Conservation (phyloP, 2,113 vertebrate species). For the Reinhardtius hippoglossoides region DNA sequence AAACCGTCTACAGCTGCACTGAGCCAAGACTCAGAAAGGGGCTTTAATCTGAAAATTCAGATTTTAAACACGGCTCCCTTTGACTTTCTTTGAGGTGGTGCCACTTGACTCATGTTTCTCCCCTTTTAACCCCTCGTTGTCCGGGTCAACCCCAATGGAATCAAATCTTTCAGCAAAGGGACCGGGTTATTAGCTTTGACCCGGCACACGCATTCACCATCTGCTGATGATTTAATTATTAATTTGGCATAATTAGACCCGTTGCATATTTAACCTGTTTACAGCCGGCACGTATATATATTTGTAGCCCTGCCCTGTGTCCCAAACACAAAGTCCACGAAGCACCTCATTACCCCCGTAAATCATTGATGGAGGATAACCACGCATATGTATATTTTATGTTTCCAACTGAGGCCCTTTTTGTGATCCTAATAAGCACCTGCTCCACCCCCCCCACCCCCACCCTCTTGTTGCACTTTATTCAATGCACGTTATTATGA, state of each 20-base stretch:
- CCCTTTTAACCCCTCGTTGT: constrained; percentile 38
- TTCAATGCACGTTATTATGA: constrained; percentile 48
- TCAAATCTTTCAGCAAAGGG: constrained; percentile 46
- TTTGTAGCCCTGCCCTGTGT: constrained; percentile 44
- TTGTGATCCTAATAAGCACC: constrained; percentile 72
- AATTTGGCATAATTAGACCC: constrained; percentile 76
- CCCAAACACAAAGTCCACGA: constrained; percentile 62
- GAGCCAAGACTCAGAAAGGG: not conserved
- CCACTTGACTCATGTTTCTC: constrained; percentile 1
- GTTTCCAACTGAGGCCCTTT: constrained; percentile 70
- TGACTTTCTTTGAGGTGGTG: constrained; percentile 5
- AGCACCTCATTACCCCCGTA: constrained; percentile 66
- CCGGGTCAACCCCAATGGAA: constrained; percentile 54
- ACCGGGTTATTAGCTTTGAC: constrained; percentile 67
- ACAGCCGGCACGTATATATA: constrained; percentile 54
- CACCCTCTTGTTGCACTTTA: constrained; percentile 32
- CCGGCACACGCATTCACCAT: constrained; percentile 65
- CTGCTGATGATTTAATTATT: constrained; percentile 78
- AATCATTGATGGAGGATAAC: constrained; percentile 79
- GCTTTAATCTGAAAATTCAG: not conserved
- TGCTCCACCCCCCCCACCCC: constrained; percentile 47
- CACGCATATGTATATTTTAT: constrained; percentile 77
- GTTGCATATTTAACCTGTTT: constrained; percentile 79
- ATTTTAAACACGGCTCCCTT: not conserved
- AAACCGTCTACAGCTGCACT: not conserved